Percentiles rank a stretch among this genome's conserved stretches.
These are phyloP conservation scores for Spheniscus mendiculus DNA, from an alignment of 2,113 vertebrate genomes.

Conservation along the genomic window DNA sequence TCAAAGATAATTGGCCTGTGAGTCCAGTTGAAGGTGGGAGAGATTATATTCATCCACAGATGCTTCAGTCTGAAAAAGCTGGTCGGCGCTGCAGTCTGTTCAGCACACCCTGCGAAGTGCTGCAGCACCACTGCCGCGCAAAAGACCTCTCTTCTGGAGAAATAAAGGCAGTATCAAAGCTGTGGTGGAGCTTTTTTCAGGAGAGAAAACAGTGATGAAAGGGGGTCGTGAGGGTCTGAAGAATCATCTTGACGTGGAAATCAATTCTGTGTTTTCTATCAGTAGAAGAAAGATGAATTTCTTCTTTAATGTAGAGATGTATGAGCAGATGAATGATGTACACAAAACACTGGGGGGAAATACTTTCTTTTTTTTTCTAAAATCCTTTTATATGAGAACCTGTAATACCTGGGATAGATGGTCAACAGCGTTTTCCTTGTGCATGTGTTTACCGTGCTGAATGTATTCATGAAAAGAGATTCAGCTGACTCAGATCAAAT, in stretches of 20 bases:
- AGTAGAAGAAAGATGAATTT: neutral
- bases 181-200: neutral
- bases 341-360: neutral
- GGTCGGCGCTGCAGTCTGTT: neutral
- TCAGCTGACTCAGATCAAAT: neutral
- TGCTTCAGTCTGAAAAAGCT: neutral
- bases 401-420: rapidly evolving
- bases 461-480: rapidly evolving
- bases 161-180: neutral
- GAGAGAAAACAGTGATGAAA: neutral
- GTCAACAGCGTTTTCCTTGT: neutral
- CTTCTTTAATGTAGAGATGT: neutral
- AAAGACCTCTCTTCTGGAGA: neutral
- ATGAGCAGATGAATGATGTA: neutral
- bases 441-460: rapidly evolving
- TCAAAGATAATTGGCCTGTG: neutral
- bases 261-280: neutral
- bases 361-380: rapidly evolving
- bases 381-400: rapidly evolving
- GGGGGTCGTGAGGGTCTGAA: neutral
- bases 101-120: neutral
- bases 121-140: neutral
- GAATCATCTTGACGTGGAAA: neutral
- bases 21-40: neutral
- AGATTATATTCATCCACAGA: neutral